Base-by-base conservation (phyloP, 2,888 invertebrate genomes). In the Muscina levida region DNA sequence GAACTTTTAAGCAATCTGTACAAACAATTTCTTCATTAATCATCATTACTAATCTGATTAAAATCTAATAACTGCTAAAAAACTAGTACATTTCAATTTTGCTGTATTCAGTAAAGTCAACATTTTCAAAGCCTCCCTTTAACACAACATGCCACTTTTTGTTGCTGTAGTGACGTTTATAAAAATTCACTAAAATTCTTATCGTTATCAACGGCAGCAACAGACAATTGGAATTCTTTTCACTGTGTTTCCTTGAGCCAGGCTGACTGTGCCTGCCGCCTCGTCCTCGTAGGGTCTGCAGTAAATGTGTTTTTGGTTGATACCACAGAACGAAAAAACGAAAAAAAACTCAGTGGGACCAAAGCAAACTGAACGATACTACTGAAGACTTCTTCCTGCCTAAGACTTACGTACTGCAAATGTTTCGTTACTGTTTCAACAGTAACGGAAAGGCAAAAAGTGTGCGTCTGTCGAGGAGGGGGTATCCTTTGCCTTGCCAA, bases 181-280 rank as follows among this genome's bases (percentile, higher is more conserved):
- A 62, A 62, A 62, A 62, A 62, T 62, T 62, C 62, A 62, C 19
- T 42, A 56, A 31, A 46, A 75, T 74, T 77, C 74, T 81, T 77
- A 77, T 81, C 77, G 56, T 62, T 72, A 72, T 68, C 71, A 71
- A 62, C 71, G 59, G 59, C 73, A 77, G 77, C 71, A 72, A 62
- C 74, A 81, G 59, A 77, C 77, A 74, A 81, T 77, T 77, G 67
- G 46, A 74, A 72, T 57, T 77, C 72, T 72, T 73, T 68, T 24
- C 39, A 39, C 39, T 39, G 48, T 68, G 51, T 59, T 19, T 42
- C 62, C 39, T 62, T 62, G 10, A 22, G 42, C 62, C 62, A 42
- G 42, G 39, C 11, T 22, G 17, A 1, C 6, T 24, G 8, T 31
- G 37, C 53, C 31, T 26, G 37, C 15, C 11, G 53, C 1, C n/a